Conservation (phyloP, 2,888 invertebrate species). For the Lottia scabra region DNA sequence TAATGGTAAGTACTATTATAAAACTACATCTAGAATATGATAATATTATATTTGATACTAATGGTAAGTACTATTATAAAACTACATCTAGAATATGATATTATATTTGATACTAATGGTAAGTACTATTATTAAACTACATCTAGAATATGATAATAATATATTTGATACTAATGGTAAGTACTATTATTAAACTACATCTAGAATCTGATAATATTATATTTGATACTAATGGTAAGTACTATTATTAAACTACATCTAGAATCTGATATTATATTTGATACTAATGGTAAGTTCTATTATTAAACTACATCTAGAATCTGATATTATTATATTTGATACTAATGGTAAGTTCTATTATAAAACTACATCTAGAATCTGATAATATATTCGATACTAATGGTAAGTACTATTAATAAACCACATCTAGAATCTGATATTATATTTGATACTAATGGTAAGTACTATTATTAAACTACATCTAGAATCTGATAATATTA, state of each 20-base stretch:
- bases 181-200: constrained; percentile 34
- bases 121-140: background rate
- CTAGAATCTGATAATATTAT: constrained; percentile 7
- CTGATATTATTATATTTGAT: too few relatives aligned
- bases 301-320: too few relatives aligned
- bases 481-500: too few relatives aligned
- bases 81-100: background rate
- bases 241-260: background rate
- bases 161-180: background rate
- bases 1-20: constrained; percentile 12
- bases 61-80: background rate
- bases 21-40: background rate
- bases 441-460: too few relatives aligned
- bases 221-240: background rate
- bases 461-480: too few relatives aligned
- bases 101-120: background rate
- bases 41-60: background rate
- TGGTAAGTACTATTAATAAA: too few relatives aligned
- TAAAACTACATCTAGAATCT: too few relatives aligned
- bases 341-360: too few relatives aligned
- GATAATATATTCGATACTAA: too few relatives aligned
- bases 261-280: background rate
- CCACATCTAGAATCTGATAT: too few relatives aligned
- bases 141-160: background rate
- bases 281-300: too few relatives aligned